phyloP scores from a whole-genome alignment of 2,797 vertebrate genomes.

The Galaxias olidus region DNA sequence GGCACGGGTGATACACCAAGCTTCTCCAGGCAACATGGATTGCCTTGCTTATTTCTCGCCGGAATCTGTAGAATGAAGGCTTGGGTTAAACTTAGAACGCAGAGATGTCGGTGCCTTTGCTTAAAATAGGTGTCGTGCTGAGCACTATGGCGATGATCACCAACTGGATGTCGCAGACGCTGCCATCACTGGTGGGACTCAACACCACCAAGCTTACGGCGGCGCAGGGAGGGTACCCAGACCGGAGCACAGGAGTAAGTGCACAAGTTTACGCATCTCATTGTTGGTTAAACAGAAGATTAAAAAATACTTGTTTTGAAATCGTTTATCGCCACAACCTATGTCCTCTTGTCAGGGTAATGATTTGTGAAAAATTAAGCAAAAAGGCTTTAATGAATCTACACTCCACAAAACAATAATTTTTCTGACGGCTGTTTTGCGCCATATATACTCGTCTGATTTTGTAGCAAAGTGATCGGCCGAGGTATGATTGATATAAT shows the following conservation, averaged over 20 bases:
- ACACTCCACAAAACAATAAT: too few relatives aligned
- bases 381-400: too few relatives aligned
- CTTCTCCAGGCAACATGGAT: slow-evolving; percentile 63
- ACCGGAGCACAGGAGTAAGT: slow-evolving; percentile 96
- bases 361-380: too few relatives aligned
- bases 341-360: too few relatives aligned
- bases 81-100: slow-evolving; percentile 60
- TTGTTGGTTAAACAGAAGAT: background rate
- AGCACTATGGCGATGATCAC: slow-evolving; percentile 98
- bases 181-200: slow-evolving; percentile 92
- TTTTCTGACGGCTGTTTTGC: background rate
- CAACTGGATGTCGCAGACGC: slow-evolving; percentile 97
- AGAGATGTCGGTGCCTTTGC: slow-evolving; percentile 89
- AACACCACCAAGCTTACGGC: slow-evolving; percentile 92
- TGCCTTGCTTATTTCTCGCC: slow-evolving; percentile 55
- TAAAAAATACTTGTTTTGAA: background rate
- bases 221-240: slow-evolving; percentile 87
- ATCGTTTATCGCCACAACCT: background rate
- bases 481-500: slow-evolving; percentile 1
- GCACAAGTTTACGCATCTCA: slow-evolving; percentile 29
- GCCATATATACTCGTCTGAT: background rate
- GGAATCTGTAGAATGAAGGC: slow-evolving; percentile 81
- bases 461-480: background rate
- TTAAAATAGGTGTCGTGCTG: slow-evolving; percentile 94
- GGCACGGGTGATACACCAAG: slow-evolving; percentile 66